Percentiles rank a stretch among this genome's conserved stretches.
These are phyloP conservation scores for Opisthograptis luteolata DNA, from an alignment of 2,888 invertebrate genomes.

Conservation along the genomic window DNA sequence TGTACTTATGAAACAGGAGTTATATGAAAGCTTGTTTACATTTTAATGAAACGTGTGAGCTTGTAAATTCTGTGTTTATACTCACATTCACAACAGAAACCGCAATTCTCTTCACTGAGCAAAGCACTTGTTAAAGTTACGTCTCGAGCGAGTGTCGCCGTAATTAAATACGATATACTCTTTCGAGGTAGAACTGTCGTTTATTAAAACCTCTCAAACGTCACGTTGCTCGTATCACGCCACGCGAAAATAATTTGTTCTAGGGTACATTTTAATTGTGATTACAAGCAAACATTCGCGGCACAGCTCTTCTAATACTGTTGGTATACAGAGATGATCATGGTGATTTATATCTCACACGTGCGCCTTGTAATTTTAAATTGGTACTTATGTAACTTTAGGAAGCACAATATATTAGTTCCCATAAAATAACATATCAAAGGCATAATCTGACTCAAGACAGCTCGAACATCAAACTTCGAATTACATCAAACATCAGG, in stretches of 20 bases:
- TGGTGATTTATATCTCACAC: constrained; percentile 10
- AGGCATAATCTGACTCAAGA: constrained; percentile 13
- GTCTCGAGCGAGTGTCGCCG: constrained; percentile 41
- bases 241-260: constrained; percentile 41
- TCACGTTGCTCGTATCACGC: constrained; percentile 23
- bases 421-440: no score
- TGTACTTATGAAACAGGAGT: constrained; percentile 66
- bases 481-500: constrained; percentile 26
- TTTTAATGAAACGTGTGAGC: constrained; percentile 69
- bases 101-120: constrained; percentile 45
- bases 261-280: constrained; percentile 39
- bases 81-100: constrained; percentile 46
- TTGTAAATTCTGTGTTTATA: constrained; percentile 63
- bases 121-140: constrained; percentile 45
- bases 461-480: constrained; percentile 14
- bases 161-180: constrained; percentile 47
- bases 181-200: constrained; percentile 26
- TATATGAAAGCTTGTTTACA: constrained; percentile 72
- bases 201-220: constrained; percentile 30
- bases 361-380: constrained; percentile 14
- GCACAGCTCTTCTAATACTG: constrained; percentile 38
- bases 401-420: constrained; percentile 4
- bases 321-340: constrained; percentile 3
- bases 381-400: constrained; percentile 14
- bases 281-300: constrained; percentile 27